Conservation (phyloP, 2,113 vertebrate genomes). For the Cariama cristata region DNA sequence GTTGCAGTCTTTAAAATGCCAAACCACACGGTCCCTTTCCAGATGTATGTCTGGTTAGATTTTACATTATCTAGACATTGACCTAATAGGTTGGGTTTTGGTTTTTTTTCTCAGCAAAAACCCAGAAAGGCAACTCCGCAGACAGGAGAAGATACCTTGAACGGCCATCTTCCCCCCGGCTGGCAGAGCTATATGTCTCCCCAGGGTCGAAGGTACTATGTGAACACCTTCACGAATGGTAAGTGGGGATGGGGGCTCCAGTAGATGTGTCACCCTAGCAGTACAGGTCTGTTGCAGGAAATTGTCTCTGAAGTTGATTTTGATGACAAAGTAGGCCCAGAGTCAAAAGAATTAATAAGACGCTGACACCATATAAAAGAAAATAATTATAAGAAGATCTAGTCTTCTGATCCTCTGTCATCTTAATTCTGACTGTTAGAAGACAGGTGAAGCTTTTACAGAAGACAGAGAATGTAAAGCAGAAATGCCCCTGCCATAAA, state of each 20-base stretch:
- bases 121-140: conserved; percentile 85
- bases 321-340: background rate
- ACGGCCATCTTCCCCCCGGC: conserved; percentile 84
- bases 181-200: conserved; percentile 98
- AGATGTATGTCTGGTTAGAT: background rate
- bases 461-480: background rate
- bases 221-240: conserved; percentile 95
- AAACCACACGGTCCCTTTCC: background rate
- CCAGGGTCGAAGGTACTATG: conserved; percentile 93
- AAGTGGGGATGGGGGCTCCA: conserved; percentile 39
- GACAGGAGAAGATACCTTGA: conserved; percentile 84
- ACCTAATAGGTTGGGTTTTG: background rate
- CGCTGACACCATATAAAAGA: background rate
- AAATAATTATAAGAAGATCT: background rate
- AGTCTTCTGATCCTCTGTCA: background rate
- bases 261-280: background rate
- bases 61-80: background rate
- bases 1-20: background rate
- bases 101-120: conserved; percentile 78
- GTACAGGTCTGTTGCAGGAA: background rate
- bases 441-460: background rate
- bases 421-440: background rate
- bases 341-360: background rate
- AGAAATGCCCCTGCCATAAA: background rate
- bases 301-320: background rate